Evolutionary conservation across 2,113 vertebrate genomes (phyloP).

Genomic region (Xenopus tropicalis): DNA sequence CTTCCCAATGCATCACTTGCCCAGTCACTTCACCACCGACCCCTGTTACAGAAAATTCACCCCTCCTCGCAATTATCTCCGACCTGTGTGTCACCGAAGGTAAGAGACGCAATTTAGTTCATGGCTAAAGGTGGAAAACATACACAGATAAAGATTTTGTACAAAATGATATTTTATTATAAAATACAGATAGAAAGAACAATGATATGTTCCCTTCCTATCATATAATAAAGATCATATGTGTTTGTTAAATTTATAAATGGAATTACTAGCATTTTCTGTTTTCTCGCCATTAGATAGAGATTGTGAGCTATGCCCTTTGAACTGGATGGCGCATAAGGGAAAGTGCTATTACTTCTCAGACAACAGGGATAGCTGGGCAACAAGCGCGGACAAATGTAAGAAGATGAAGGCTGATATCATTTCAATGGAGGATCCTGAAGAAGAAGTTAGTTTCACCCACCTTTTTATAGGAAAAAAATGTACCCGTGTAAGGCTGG

Average conservation of each 20-base stretch:
- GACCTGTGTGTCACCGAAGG: slow-evolving; percentile 17
- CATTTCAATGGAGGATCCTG: slow-evolving; percentile 7
- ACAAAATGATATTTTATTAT: too few relatives aligned
- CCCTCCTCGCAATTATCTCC: neutral
- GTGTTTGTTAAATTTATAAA: too few relatives aligned
- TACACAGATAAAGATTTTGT: too few relatives aligned
- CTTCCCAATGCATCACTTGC: neutral
- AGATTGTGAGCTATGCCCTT: slow-evolving; percentile 11
- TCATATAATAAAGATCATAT: neutral
- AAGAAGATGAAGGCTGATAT: slow-evolving; percentile 15
- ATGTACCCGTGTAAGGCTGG: too few relatives aligned
- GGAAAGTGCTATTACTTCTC: slow-evolving; percentile 27
- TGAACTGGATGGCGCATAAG: slow-evolving; percentile 6
- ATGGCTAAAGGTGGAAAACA: too few relatives aligned
- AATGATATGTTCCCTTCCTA: too few relatives aligned
- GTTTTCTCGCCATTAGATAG: neutral
- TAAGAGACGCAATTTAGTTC: neutral
- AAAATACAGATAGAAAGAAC: too few relatives aligned
- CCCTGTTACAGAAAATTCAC: neutral
- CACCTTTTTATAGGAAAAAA: neutral
- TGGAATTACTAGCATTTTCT: too few relatives aligned
- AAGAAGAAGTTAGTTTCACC: slow-evolving; percentile 6
- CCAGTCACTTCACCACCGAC: neutral
- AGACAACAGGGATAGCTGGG: slow-evolving; percentile 6
- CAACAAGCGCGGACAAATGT: neutral